Percentiles rank a stretch among this genome's conserved stretches.
Evolutionary conservation across 2,113 vertebrate species (phyloP).

Genomic region (Alethe castanea): DNA sequence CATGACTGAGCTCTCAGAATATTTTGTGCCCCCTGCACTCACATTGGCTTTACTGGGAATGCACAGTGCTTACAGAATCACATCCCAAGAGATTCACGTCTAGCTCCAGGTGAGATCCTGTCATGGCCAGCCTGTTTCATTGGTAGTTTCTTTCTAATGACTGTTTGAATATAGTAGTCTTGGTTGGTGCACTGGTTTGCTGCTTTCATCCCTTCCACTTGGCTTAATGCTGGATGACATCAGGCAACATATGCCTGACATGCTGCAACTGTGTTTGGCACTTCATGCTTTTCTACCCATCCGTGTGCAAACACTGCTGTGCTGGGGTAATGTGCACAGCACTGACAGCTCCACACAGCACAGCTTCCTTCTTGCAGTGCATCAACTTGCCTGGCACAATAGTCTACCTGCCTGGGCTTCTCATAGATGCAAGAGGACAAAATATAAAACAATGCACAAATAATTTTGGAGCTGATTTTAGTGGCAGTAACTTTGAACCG

Average conservation of each 20-base stretch:
- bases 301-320: neutral
- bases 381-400: neutral
- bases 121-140: neutral
- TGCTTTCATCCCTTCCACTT: neutral
- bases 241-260: neutral
- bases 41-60: neutral
- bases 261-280: neutral
- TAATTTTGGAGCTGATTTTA: neutral
- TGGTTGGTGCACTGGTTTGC: neutral
- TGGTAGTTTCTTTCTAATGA: neutral
- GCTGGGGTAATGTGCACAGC: neutral
- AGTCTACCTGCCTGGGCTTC: neutral
- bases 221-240: slow-evolving; percentile 36
- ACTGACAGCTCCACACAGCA: neutral
- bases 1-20: neutral
- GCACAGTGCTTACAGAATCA: neutral
- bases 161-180: neutral
- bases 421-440: neutral
- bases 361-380: neutral
- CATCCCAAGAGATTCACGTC: neutral
- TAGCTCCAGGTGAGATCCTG: neutral
- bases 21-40: neutral
- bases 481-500: neutral
- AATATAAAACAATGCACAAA: rapidly evolving
- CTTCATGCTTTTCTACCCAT: neutral